Evolutionary conservation across 2,888 invertebrate species (phyloP).

Genomic region (Conomelus anceps): DNA sequence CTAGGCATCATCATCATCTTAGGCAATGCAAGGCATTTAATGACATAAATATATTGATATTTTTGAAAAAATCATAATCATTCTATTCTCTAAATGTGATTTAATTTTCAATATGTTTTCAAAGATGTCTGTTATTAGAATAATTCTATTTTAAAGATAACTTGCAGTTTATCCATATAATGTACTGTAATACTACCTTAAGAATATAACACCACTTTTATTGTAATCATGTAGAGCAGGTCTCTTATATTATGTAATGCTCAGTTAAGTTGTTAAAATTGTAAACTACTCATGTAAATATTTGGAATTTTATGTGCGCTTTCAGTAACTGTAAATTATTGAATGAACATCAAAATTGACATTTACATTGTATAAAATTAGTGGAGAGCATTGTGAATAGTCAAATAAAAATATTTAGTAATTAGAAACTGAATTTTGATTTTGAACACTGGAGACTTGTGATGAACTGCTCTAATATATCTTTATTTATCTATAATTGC

Average conservation of each 20-base stretch:
- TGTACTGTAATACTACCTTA: not conserved
- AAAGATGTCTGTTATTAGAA: no score
- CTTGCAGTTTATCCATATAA: no score
- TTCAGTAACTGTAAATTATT: not conserved
- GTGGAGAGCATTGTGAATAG: not conserved
- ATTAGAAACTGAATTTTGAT: not conserved
- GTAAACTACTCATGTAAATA: not conserved
- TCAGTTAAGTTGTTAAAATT: not conserved
- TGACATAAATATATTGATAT: no score
- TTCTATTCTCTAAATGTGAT: no score
- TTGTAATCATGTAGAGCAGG: not conserved
- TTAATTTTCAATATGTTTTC: no score
- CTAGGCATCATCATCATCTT: no score
- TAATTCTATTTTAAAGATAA: no score
- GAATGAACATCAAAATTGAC: not conserved
- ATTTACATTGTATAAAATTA: not conserved
- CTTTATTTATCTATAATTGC: no score
- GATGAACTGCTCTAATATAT: no score
- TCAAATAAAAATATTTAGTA: not conserved
- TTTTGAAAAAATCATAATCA: no score
- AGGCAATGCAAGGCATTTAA: no score
- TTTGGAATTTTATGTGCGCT: not conserved
- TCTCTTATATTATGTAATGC: not conserved
- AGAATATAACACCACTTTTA: not conserved
- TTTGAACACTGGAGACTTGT: not conserved